phyloP scores from a whole-genome alignment of 2,797 vertebrate genomes.

The Microtus obscurus region DNA sequence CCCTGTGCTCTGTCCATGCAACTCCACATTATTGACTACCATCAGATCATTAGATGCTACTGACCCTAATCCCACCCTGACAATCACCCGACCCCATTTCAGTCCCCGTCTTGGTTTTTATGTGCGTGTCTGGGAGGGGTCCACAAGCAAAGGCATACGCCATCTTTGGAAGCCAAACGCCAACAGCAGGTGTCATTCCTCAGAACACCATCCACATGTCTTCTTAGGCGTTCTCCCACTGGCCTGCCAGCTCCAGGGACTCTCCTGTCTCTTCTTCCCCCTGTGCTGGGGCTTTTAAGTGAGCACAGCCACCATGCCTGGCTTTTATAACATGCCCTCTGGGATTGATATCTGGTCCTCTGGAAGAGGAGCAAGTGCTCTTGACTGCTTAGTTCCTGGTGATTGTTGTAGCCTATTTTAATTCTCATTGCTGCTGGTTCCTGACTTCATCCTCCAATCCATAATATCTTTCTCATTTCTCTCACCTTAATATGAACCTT shows the following conservation, averaged over 20 bases:
- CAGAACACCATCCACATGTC: neutral
- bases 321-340: neutral
- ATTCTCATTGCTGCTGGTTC: neutral
- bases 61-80: neutral
- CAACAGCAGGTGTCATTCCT: neutral
- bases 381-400: neutral
- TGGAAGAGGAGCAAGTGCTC: neutral
- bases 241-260: neutral
- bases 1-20: no score
- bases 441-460: neutral
- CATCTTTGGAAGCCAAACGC: neutral
- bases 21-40: neutral
- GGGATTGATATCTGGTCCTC: neutral
- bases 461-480: neutral
- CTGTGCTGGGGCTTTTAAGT: neutral
- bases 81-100: neutral
- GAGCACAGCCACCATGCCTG: neutral
- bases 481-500: neutral
- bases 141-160: neutral
- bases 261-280: neutral
- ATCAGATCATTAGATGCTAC: neutral
- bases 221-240: neutral
- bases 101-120: neutral
- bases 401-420: neutral
- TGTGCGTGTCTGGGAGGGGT: no score